A percentile compares a stretch with the other conserved stretches of the same genome.
phyloP scores from a whole-genome alignment of 2,888 invertebrate genomes.

The Nasonia oneida region DNA sequence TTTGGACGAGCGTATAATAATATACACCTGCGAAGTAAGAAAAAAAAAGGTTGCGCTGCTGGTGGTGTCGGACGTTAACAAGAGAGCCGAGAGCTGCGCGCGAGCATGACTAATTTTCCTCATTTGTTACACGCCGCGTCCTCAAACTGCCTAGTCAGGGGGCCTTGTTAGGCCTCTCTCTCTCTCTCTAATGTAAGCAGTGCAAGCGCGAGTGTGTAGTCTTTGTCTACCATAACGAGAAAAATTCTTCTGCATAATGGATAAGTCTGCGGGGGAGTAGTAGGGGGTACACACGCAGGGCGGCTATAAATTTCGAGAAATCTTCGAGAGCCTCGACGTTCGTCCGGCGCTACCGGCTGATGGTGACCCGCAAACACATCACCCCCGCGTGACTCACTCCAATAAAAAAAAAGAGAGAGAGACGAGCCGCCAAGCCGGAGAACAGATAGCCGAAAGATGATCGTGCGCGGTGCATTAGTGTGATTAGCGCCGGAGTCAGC shows the following conservation, averaged over 20 bases:
- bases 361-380: slow-evolving; percentile 15
- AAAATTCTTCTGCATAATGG: slow-evolving; percentile 20
- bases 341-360: background rate
- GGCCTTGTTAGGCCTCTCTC: slow-evolving; percentile 3
- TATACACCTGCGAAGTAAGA: background rate
- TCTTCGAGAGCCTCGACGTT: background rate
- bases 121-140: slow-evolving; percentile 23
- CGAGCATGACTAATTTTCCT: slow-evolving; percentile 43
- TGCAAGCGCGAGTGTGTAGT: background rate
- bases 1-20: background rate
- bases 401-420: slow-evolving; percentile 33
- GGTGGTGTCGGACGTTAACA: background rate
- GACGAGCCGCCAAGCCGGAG: background rate
- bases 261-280: background rate
- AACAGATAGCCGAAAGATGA: slow-evolving; percentile 54
- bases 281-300: too few relatives aligned
- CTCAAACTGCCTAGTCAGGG: slow-evolving; percentile 50
- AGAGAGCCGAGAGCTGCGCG: background rate
- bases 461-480: slow-evolving; percentile 72
- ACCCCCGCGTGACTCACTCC: slow-evolving; percentile 55
- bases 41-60: background rate
- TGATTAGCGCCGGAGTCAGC: slow-evolving; percentile 69
- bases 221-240: background rate
- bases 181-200: background rate
- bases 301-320: background rate